Percentiles rank a stretch among this genome's conserved stretches.
Evolutionary conservation across 2,888 invertebrate species (phyloP).

Genomic region (Pseudococcus longispinus): DNA sequence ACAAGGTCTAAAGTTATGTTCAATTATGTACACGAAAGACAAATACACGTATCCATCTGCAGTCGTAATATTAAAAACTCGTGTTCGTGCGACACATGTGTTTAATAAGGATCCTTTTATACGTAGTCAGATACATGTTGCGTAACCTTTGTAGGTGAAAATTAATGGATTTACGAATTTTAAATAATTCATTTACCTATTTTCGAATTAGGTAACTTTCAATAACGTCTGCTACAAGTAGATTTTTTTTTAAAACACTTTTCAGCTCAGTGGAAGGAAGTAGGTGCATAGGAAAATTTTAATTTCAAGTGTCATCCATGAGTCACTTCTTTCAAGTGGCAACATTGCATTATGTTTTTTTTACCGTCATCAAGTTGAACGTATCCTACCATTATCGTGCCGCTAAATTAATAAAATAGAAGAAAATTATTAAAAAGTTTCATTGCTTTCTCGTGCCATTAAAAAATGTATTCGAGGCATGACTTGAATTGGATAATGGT

Average conservation of each 20-base stretch:
- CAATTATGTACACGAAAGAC: no score
- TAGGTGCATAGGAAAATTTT: no score
- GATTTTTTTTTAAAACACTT: no score
- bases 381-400: background rate
- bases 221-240: no score
- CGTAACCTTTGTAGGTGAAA: no score
- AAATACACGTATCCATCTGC: background rate
- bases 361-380: background rate
- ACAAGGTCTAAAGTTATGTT: no score
- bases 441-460: background rate
- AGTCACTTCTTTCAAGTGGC: background rate
- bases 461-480: background rate
- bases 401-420: background rate
- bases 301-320: no score
- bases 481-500: background rate
- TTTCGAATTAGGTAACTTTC: no score
- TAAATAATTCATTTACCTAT: no score
- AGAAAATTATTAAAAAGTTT: background rate
- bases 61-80: background rate
- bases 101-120: background rate
- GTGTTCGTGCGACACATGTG: background rate
- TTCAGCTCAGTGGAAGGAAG: no score
- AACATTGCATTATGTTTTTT: background rate
- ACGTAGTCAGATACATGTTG: background rate
- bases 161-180: no score